These are phyloP conservation scores for Plusia festucae DNA, from an alignment of 2,888 invertebrate species.

Conservation along the genomic window DNA sequence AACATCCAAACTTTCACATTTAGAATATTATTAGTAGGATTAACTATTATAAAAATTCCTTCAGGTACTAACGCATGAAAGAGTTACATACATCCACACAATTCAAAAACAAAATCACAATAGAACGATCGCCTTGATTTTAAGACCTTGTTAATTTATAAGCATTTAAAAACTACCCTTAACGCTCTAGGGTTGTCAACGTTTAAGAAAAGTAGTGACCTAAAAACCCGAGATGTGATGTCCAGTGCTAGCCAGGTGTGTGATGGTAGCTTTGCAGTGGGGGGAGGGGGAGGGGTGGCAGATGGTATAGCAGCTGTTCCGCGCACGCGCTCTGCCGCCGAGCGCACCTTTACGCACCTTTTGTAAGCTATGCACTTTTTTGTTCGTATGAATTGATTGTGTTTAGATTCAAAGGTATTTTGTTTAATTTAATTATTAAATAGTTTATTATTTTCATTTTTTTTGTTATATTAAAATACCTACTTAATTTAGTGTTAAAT, in stretches of 20 bases:
- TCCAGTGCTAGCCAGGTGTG: conserved; percentile 56
- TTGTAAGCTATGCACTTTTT: conserved; percentile 64
- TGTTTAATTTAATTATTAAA: conserved; percentile 10
- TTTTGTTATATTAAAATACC: too few relatives aligned
- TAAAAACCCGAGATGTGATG: conserved; percentile 54
- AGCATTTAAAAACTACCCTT: neutral
- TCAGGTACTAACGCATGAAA: too few relatives aligned
- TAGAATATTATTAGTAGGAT: too few relatives aligned
- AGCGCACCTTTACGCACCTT: conserved; percentile 69
- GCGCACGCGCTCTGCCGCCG: conserved; percentile 53
- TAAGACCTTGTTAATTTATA: too few relatives aligned
- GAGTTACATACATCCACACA: too few relatives aligned
- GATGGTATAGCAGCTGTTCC: conserved; percentile 71
- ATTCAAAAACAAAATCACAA: too few relatives aligned
- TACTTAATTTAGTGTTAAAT: too few relatives aligned
- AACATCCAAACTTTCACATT: too few relatives aligned
- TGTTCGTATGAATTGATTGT: conserved; percentile 44
- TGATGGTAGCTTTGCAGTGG: conserved; percentile 30
- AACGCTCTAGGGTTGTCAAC: neutral
- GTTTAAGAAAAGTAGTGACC: conserved; percentile 40
- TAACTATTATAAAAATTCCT: too few relatives aligned
- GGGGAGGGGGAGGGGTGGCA: conserved; percentile 60
- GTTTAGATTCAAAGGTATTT: conserved; percentile 29
- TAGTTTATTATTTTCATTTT: too few relatives aligned
- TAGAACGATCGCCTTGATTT: too few relatives aligned